Percentiles rank a stretch among this genome's conserved stretches.
These are phyloP conservation scores for Ophthalmolycus amberensis DNA, from an alignment of 2,113 vertebrate genomes.

Conservation along the genomic window DNA sequence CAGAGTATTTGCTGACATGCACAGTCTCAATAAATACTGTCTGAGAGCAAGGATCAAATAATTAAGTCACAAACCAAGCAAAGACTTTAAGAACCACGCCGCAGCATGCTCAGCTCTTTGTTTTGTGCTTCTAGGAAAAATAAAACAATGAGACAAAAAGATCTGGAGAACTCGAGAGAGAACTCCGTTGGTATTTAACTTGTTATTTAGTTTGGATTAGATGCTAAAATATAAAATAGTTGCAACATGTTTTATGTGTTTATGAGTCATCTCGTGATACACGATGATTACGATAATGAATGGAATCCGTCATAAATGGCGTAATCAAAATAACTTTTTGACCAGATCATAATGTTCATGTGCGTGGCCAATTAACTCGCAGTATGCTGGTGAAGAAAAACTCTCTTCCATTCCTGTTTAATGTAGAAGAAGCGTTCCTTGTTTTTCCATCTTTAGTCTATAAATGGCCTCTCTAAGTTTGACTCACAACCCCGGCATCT, in stretches of 20 bases:
- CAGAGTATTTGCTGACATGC: constrained; percentile 36
- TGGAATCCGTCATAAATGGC: constrained; percentile 38
- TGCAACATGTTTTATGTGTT: constrained; percentile 9
- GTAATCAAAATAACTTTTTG: constrained; percentile 33
- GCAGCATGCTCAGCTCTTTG: not conserved
- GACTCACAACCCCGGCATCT: constrained; percentile 38
- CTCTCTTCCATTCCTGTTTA: not conserved
- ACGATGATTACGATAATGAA: constrained; percentile 53
- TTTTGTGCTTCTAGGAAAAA: not conserved
- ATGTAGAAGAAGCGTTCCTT: not conserved
- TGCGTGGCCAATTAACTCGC: constrained; percentile 39
- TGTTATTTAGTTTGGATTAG: not conserved
- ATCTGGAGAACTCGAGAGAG: not conserved
- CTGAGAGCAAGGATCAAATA: constrained; percentile 19
- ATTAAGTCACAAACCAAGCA: constrained; percentile 26
- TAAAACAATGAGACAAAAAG: not conserved
- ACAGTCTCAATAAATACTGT: constrained; percentile 36
- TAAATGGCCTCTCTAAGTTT: constrained; percentile 22
- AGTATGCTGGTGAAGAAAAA: constrained; percentile 37
- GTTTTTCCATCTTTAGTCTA: constrained; percentile 44
- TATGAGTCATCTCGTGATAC: constrained; percentile 34
- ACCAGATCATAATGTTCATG: constrained; percentile 30
- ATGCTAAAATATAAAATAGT: not conserved
- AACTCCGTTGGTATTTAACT: not conserved
- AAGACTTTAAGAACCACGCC: not conserved